Percentiles rank a stretch among this genome's conserved stretches.
Conservation (phyloP, 64 coral and sea anemone species). For the Trachythela sp. region DNA sequence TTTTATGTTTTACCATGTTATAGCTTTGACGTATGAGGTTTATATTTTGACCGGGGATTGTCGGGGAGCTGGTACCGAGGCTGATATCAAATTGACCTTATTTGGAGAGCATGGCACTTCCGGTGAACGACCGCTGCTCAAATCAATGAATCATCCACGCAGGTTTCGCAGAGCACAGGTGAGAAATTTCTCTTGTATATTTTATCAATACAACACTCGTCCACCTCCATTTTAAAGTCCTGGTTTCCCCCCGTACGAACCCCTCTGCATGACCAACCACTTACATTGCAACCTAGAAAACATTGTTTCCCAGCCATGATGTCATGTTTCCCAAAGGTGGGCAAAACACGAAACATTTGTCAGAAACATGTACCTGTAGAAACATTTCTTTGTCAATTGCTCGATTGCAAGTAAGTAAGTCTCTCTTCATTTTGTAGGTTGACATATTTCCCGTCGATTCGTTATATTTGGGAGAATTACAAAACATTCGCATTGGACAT, state of each 20-base stretch:
- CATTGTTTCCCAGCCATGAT: no score
- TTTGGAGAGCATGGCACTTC: background rate
- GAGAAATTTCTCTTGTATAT: background rate
- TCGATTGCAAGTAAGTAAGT: background rate
- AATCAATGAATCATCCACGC: conserved; percentile 19
- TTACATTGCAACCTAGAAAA: no score
- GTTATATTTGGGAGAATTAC: background rate
- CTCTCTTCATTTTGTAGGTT: background rate
- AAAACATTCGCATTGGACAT: conserved; percentile 7
- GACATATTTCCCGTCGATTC: conserved; percentile 7
- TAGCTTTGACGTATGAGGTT: background rate
- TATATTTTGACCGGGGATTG: background rate
- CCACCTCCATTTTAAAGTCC: no score
- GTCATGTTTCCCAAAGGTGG: no score
- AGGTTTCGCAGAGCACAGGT: conserved; percentile 3
- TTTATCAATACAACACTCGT: no score
- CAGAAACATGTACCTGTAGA: no score
- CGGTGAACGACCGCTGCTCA: conserved; percentile 21
- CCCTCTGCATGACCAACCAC: no score
- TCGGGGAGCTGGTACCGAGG: background rate
- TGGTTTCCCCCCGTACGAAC: no score
- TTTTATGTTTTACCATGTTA: background rate
- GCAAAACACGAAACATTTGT: no score
- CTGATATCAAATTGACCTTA: conserved; percentile 7
- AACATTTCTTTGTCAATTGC: background rate